Conservation (phyloP, 2,113 vertebrate species). For the Serilophus lunatus region DNA sequence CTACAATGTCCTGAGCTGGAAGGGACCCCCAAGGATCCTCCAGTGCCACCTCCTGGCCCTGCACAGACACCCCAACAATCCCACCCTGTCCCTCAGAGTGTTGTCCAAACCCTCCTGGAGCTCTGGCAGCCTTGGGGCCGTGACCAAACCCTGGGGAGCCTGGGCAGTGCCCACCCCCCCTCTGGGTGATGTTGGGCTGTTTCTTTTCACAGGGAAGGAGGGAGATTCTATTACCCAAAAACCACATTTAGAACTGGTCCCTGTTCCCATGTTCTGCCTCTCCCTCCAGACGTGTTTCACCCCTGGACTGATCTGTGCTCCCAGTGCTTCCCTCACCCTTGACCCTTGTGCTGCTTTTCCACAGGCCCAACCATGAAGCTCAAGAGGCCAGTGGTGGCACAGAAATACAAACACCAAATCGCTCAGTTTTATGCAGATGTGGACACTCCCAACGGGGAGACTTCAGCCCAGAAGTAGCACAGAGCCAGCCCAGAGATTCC, state of each 20-base stretch:
- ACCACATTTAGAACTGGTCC: background rate
- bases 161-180: background rate
- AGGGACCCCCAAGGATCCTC: background rate
- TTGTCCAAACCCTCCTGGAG: background rate
- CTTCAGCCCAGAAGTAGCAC: background rate
- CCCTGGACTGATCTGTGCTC: fast-evolving
- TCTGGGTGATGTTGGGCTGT: background rate
- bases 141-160: background rate
- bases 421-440: conserved; percentile 80
- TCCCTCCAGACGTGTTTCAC: background rate
- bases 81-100: background rate
- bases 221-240: background rate
- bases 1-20: background rate
- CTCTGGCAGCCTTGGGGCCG: background rate
- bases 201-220: background rate
- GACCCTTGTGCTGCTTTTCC: fast-evolving
- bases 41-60: fast-evolving
- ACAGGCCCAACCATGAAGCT: conserved; percentile 91
- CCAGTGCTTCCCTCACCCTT: fast-evolving
- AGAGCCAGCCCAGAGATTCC: background rate
- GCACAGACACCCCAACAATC: background rate
- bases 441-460: background rate
- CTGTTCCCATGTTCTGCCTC: background rate
- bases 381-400: conserved; percentile 75
- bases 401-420: conserved; percentile 84